Conservation (phyloP, 1,140 invertebrate species). For the Andrena cerasifolii region DNA sequence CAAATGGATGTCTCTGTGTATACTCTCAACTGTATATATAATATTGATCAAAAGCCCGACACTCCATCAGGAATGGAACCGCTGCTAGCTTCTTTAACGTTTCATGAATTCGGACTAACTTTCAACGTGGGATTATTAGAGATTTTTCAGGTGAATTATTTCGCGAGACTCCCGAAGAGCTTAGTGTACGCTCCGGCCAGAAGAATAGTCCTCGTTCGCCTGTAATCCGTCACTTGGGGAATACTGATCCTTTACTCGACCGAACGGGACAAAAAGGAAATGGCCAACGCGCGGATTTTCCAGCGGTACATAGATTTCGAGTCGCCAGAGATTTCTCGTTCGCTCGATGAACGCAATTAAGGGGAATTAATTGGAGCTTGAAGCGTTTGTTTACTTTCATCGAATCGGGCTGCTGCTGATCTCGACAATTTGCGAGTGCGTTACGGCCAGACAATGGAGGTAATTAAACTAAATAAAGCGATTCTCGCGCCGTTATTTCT, state of each 20-base stretch:
- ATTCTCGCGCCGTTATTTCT: background rate
- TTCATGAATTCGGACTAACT: too few relatives aligned
- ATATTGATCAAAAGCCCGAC: too few relatives aligned
- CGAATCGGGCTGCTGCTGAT: background rate
- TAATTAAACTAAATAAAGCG: slow-evolving; percentile 9
- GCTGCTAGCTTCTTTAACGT: too few relatives aligned
- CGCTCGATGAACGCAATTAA: background rate
- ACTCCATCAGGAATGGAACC: too few relatives aligned
- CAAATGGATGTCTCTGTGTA: background rate
- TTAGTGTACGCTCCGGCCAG: background rate
- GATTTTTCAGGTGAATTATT: too few relatives aligned
- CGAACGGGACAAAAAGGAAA: background rate
- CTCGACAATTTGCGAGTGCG: background rate
- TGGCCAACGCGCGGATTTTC: background rate
- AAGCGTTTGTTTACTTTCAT: background rate
- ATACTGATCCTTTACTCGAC: slow-evolving; percentile 6
- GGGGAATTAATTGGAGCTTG: slow-evolving; percentile 3
- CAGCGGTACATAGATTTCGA: background rate
- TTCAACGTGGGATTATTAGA: too few relatives aligned
- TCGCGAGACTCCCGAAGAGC: background rate
- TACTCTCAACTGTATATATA: too few relatives aligned
- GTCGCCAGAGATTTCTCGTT: too few relatives aligned
- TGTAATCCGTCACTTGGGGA: slow-evolving; percentile 22
- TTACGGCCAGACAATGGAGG: background rate
- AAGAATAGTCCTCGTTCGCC: background rate